Evolutionary conservation across 2,113 vertebrate species (phyloP).

Genomic region (Grus americana): DNA sequence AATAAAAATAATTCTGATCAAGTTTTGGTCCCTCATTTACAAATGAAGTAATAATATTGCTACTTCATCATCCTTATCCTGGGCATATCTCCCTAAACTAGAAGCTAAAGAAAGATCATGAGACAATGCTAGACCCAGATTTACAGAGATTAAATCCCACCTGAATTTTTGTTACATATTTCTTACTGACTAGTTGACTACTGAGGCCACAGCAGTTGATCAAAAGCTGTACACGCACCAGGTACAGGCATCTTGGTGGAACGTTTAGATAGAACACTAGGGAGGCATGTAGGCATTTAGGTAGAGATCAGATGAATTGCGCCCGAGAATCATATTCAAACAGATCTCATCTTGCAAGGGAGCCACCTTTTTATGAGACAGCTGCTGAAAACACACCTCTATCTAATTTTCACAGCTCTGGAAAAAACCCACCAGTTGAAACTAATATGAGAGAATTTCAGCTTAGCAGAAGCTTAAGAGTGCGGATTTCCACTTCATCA

Average conservation of each 20-base stretch:
- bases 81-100: background rate
- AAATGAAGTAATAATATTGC: background rate
- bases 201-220: background rate
- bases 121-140: background rate
- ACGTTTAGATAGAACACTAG: background rate
- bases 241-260: background rate
- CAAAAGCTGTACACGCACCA: background rate
- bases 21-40: background rate
- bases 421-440: background rate
- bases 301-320: background rate
- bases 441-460: background rate
- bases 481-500: background rate
- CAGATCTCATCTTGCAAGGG: background rate
- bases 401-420: background rate
- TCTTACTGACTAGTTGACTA: background rate
- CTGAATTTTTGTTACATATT: background rate
- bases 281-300: background rate
- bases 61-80: background rate
- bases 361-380: background rate
- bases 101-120: background rate
- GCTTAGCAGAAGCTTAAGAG: background rate
- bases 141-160: background rate
- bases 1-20: background rate
- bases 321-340: background rate
- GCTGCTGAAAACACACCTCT: background rate